Percentiles rank a stretch among this genome's conserved stretches.
phyloP scores from a whole-genome alignment of 92 coral and sea anemone genomes.

The Heteractis magnifica region DNA sequence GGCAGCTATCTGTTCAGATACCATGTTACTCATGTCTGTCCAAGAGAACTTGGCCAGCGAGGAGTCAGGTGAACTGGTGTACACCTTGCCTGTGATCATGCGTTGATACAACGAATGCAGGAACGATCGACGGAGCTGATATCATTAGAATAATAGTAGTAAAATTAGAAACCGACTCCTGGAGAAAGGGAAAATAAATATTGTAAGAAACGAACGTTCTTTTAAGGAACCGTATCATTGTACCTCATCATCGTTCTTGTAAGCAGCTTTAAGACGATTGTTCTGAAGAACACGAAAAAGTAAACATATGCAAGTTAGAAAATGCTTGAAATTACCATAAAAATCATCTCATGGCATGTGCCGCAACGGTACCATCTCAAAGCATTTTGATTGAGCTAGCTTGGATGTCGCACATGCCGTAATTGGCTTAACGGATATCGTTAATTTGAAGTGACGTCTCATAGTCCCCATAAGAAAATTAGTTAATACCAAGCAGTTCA shows the following conservation, averaged over 20 bases:
- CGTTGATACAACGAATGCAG: conserved; percentile 96
- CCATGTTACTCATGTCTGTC: conserved; percentile 93
- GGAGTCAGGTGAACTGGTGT: conserved; percentile 70
- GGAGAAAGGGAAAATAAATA: too few species aligned
- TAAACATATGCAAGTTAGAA: neutral
- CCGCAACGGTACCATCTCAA: neutral
- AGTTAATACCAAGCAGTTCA: too few species aligned
- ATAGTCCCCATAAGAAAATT: too few species aligned
- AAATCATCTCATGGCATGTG: neutral
- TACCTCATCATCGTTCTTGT: conserved; percentile 82
- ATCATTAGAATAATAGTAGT: neutral
- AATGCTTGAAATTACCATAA: neutral
- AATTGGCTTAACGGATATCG: too few species aligned
- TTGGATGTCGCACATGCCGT: too few species aligned
- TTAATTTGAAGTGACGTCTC: too few species aligned
- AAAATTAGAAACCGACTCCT: too few species aligned
- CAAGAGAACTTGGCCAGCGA: conserved; percentile 78
- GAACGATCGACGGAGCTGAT: conserved; percentile 77
- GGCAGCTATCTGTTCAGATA: conserved; percentile 86
- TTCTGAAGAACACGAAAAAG: conserved; percentile 36
- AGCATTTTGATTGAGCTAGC: too few species aligned
- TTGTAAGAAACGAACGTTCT: neutral
- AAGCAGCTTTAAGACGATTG: conserved; percentile 64
- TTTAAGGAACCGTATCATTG: neutral
- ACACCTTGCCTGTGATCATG: conserved; percentile 89